These are phyloP conservation scores for Danio albolineatus DNA, from an alignment of 2,797 vertebrate genomes.

Conservation along the genomic window DNA sequence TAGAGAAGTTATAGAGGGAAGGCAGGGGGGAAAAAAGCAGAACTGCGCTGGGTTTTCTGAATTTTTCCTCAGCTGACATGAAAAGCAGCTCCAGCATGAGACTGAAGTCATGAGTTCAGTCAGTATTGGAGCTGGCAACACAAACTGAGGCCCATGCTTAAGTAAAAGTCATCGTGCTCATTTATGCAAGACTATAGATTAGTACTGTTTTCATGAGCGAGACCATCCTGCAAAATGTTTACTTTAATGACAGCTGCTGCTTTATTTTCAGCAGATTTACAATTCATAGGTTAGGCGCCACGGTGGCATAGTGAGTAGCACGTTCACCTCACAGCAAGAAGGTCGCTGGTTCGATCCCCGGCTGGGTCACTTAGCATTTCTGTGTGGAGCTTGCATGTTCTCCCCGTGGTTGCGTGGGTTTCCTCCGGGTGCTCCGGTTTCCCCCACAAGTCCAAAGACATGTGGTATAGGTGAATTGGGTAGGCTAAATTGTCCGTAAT, in stretches of 20 bases:
- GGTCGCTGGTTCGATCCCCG: no score
- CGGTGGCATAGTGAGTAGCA: no score
- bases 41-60: conserved; percentile 10
- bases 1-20: conserved; percentile 39
- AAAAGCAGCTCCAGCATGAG: conserved; percentile 37
- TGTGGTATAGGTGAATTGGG: no score
- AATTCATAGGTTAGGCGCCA: no score
- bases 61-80: conserved; percentile 32
- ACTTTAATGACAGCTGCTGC: not conserved
- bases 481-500: no score
- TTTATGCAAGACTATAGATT: conserved; percentile 10
- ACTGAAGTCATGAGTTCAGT: conserved; percentile 23
- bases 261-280: not conserved
- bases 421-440: no score
- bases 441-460: no score
- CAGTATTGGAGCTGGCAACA: conserved; percentile 16
- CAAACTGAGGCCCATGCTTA: not conserved
- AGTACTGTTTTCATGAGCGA: not conserved
- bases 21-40: not conserved
- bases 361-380: no score
- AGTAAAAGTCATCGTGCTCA: conserved; percentile 27
- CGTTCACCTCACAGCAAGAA: no score
- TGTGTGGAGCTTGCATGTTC: no score
- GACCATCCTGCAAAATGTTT: not conserved
- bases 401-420: no score